Evolutionary conservation across 2,888 invertebrate species (phyloP), one percentile per base, ranked within the genome.

Genomic region (Teinopalpus imperialis): DNA sequence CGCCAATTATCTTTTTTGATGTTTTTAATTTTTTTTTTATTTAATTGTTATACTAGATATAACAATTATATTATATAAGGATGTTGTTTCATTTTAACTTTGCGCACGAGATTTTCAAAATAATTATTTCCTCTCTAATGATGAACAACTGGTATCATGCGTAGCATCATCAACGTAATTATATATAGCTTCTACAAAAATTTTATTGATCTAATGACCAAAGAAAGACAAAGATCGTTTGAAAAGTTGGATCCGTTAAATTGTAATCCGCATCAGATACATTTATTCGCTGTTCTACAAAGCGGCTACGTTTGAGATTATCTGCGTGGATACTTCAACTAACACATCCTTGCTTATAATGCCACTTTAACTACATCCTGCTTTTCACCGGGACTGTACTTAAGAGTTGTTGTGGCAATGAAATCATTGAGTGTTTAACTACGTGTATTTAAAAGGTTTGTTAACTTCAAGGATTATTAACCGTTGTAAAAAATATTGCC

Each of bases 351-450:
- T n/a, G 32, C 7, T 21, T 18, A 44, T 37, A 37, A 37, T 29
- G 48, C 30, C 26, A 40, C 48, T 34, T 45, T 60, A 61, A 57
- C 56, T 48, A 60, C 59, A 53, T 57, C 54, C 53, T 46, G 57
- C 24, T 54, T 51, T 48, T 53, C 51, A 53, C 39, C 47, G 31
- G 30, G 54, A 34, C 13, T 41, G 37, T 36, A 43, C 31, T 39
- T 39, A 30, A 30, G 32, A 14, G 16, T 10, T 5, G 18, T 5
- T 32, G 44, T 52, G 61, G 61, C 64, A 62, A 68, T 67, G 8
- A 43, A 37, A 44, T 26, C 26, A 37, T 37, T 12, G 23, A 24
- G 8, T 12, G 35, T 36, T 35, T 18, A 13, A 29, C 16, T 29
- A 24, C 14, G 7, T 20, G 24, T 24, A 9, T 31, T 41, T 9